Base-by-base conservation (phyloP, 2,888 invertebrate genomes). In the Dynastes grantii region DNA sequence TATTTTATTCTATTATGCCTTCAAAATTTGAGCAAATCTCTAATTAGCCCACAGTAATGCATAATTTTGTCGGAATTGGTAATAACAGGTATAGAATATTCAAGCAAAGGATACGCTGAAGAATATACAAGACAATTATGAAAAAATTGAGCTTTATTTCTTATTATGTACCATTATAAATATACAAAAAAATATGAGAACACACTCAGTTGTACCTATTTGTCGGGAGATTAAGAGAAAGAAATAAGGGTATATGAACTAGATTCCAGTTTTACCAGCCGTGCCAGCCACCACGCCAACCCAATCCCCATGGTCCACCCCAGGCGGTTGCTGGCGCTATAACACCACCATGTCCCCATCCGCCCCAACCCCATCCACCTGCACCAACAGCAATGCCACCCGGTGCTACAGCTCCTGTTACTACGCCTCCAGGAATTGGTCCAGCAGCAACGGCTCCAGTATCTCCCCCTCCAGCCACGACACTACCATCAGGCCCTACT, bases 381-480 rank as follows among this genome's bases (percentile, higher is more conserved):
- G 68, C 71, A 16, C 80, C 80, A 55, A 79, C n/a, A 67, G 80
- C 83, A 64, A 86, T 82, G 53, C 80, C 79, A 73, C 87, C 87
- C 5, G 87, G 87, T 32, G 85, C 83, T 2, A 86, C 85, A 78
- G 85, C 85, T 45, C 85, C 85, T 71, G 84, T 84, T 45, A 87
- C 84, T 67, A 84, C 86, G 77, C 87, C 87, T 76, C 88, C 85
- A 22, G 86, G 84, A 77, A 84, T 83, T 76, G 87, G 77, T 87
- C 89, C 16, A 87, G 88, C 81, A 84, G 87, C 65, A 84, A 89
- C 58, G 85, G 89, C 63, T 86, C 90, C 80, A 89, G 88, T 82
- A 88, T 86, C 0, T 88, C 90, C 73, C 88, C 89, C 64, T 88
- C 89, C 32, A 88, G 89, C 13, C 88, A 89, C 55, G 89, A 90